phyloP scores from a whole-genome alignment of 2,888 invertebrate species.

The Strigamia maritima region DNA sequence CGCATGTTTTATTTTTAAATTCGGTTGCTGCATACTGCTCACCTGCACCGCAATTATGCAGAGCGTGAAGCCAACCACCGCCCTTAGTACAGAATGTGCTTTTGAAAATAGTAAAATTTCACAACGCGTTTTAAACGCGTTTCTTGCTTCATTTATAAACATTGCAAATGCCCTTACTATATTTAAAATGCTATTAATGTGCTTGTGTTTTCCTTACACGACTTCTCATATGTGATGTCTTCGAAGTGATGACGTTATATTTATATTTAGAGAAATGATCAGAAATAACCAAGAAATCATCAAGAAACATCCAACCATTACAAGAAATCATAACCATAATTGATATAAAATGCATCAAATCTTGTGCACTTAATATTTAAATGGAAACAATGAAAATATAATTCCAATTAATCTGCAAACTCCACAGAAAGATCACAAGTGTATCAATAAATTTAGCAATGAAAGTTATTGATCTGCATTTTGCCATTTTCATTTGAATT shows the following conservation, averaged over 20 bases:
- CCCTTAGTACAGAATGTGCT: too few relatives aligned
- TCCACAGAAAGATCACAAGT: neutral
- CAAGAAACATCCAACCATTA: too few relatives aligned
- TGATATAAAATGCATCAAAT: neutral
- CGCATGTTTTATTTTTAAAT: neutral
- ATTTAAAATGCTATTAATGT: too few relatives aligned
- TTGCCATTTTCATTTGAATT: neutral
- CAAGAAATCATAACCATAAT: too few relatives aligned
- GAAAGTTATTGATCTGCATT: conserved; percentile 6
- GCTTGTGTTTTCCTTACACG: neutral
- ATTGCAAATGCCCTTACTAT: too few relatives aligned
- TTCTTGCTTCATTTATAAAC: too few relatives aligned
- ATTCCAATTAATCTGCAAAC: neutral
- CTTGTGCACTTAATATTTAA: neutral
- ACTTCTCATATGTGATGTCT: too few relatives aligned
- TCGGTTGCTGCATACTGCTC: neutral
- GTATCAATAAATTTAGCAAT: conserved; percentile 13
- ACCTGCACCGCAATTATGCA: neutral
- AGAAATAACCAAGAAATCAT: neutral
- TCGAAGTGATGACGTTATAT: too few relatives aligned
- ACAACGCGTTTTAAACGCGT: too few relatives aligned
- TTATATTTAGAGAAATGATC: too few relatives aligned
- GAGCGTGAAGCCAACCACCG: neutral
- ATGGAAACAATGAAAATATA: neutral
- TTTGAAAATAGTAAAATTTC: too few relatives aligned